Percentiles rank a stretch among this genome's conserved stretches.
phyloP scores from a whole-genome alignment of 2,888 invertebrate genomes.

The Linhomoeus sp. region DNA sequence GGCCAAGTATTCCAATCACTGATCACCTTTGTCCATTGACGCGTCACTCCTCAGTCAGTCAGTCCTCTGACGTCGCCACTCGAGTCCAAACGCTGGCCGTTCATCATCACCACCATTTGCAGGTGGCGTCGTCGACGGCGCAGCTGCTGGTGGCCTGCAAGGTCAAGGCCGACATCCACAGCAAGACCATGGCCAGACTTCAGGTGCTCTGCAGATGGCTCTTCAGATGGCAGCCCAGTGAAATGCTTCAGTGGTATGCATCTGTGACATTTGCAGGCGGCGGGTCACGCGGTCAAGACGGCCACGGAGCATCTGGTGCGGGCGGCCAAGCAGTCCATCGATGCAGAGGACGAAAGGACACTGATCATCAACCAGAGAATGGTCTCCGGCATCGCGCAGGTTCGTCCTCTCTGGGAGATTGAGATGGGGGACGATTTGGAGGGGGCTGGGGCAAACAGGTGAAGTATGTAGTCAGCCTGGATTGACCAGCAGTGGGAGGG shows the following conservation, averaged over 20 bases:
- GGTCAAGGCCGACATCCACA: slow-evolving; percentile 90
- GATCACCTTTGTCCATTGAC: too few relatives aligned
- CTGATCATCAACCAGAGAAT: slow-evolving; percentile 70
- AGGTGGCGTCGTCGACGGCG: slow-evolving; percentile 85
- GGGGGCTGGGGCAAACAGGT: too few relatives aligned
- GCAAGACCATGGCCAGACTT: slow-evolving; percentile 70
- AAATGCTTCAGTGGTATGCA: not conserved
- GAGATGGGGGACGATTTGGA: too few relatives aligned
- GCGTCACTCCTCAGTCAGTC: too few relatives aligned
- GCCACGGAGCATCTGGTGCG: slow-evolving; percentile 91
- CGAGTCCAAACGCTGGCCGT: too few relatives aligned
- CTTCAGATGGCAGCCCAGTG: not conserved
- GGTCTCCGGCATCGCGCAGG: slow-evolving; percentile 92
- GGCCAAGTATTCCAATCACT: too few relatives aligned
- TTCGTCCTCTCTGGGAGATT: not conserved
- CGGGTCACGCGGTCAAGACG: slow-evolving; percentile 86
- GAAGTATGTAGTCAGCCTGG: too few relatives aligned
- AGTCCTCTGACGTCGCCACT: too few relatives aligned
- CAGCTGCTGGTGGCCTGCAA: slow-evolving; percentile 93
- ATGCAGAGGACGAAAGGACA: slow-evolving; percentile 70
- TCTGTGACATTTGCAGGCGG: slow-evolving; percentile 41
- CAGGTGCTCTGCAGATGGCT: slow-evolving; percentile 31
- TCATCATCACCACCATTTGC: not conserved
- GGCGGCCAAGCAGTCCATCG: slow-evolving; percentile 76
- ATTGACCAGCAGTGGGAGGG: too few relatives aligned